Base-by-base conservation (phyloP, 1,140 invertebrate species). In the Luehdorfia chinensis region DNA sequence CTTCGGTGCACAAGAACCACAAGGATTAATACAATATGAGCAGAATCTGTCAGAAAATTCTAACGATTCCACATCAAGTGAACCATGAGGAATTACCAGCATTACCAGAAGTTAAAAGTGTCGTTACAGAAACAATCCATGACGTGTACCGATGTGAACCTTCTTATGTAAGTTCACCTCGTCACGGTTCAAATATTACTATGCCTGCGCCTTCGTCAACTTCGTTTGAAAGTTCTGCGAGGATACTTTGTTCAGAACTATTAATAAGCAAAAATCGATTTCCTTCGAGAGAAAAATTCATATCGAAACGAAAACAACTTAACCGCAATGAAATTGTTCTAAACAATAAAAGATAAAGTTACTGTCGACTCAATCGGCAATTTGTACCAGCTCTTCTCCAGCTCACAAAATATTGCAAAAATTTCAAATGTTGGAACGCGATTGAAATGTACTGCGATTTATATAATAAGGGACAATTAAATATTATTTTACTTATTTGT, bases 401-500 rank as follows among this genome's bases (percentile, higher is more conserved):
- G 76, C 59, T 7, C 70, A 75, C 36, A 78, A 66, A 50, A 61
- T 84, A 12, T 52, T 84, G n/a, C 55, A 77, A 30, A 81, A 69
- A 54, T 84, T 84, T 58, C 33, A 60, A 25, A 44, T 72, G n/a
- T 48, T 84, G 1, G 75, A 74, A 60, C 47, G 30, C 4, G 45
- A 57, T 8, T n/a, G n/a, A n/a, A n/a, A n/a, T n/a, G n/a, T n/a
- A n/a, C n/a, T n/a, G n/a, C n/a, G n/a, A n/a, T n/a, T n/a, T n/a
- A n/a, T n/a, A n/a, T n/a, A n/a, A n/a, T n/a, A n/a, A n/a, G n/a
- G n/a, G 71, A 77, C 44, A 31, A 21, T 13, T 64, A 32, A 37
- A 28, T 27, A 8, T 1, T 8, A 23, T 23, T 6, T 23, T 21
- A 21, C 7, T 3, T 21, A 7, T 7, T 21, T 21, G 19, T 7